Base-by-base conservation (phyloP, 2,797 vertebrate genomes). In the Vespertilio murinus region DNA sequence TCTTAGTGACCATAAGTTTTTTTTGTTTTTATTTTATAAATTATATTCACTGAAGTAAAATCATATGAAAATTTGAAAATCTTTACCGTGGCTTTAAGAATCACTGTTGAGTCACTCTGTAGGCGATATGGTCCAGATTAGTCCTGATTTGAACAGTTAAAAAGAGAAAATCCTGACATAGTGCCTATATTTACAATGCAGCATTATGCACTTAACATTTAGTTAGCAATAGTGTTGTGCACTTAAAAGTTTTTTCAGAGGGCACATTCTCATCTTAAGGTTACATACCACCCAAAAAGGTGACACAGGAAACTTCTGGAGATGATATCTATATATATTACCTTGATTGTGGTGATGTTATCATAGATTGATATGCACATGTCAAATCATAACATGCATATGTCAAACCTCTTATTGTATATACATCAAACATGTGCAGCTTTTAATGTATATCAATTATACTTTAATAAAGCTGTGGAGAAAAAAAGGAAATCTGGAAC, bases 1-100 rank as follows among this genome's bases (percentile, higher is more conserved):
- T 73, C 56, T 86, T 81, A 38, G 2, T 77, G 25, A 83, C 5
- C 14, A 11, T 52, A 83, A 47, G 5, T 80, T 88, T 0, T 52
- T 93, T 91, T 56, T 11, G 40, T 75, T 75, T 89, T 38, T 71
- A 11, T 71, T 93, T 94, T 75, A 84, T 56, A 45, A 74, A 85
- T 56, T 56, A 2, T 1, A 23, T 90, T 45, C 17, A 38, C 47
- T 86, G 49, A 83, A 64, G 85, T 91, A 49, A 80, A 91, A n/a
- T 83, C 25, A 84, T 93, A 56, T 35, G 0, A 18, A 38, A 61
- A 65, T 28, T 65, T 65, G 13, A 86, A 88, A 93, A 73, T 78
- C 8, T 16, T 88, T 88, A 70, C 0, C 3, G 12, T 54, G 65
- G 16, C 10, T 82, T 90, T 85, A 70, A 69, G 89, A 90, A 77